Evolutionary conservation across 92 coral and sea anemone genomes (phyloP).

Genomic region (Epizoanthus ramosus): DNA sequence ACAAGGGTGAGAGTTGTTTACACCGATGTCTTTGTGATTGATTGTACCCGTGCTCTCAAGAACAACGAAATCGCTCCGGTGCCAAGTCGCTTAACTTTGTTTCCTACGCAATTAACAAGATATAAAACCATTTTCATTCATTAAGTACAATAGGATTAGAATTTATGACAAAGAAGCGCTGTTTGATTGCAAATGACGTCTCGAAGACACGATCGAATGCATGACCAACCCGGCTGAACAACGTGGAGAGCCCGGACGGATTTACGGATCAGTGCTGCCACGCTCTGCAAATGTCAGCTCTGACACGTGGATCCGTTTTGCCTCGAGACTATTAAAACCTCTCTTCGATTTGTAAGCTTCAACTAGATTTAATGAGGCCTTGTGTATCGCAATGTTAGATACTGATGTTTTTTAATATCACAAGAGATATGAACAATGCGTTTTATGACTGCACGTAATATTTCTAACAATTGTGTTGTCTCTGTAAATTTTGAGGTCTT

Average conservation of each 20-base stretch:
- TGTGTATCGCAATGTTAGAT: slow-evolving; percentile 6
- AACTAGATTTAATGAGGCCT: background rate
- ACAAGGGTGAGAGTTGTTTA: background rate
- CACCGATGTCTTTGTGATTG: background rate
- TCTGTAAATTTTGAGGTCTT: background rate
- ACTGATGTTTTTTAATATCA: background rate
- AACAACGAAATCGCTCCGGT: slow-evolving; percentile 14
- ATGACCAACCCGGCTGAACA: no score
- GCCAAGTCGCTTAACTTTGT: slow-evolving; percentile 12
- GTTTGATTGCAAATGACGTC: background rate
- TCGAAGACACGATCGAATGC: background rate
- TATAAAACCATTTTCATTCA: slow-evolving; percentile 1
- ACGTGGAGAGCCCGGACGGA: background rate
- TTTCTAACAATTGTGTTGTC: background rate
- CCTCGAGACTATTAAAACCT: slow-evolving; percentile 33
- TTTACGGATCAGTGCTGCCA: slow-evolving; percentile 48
- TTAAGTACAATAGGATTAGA: background rate
- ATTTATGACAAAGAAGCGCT: background rate
- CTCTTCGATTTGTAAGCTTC: slow-evolving; percentile 8
- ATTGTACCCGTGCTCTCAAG: background rate
- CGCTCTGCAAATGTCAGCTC: slow-evolving; percentile 8
- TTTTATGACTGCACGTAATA: background rate
- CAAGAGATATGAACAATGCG: background rate
- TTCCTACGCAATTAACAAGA: background rate
- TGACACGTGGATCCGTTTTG: slow-evolving; percentile 28